Base-by-base conservation (phyloP, 2,888 invertebrate species). In the Hydrotaea cyrtoneurina region DNA sequence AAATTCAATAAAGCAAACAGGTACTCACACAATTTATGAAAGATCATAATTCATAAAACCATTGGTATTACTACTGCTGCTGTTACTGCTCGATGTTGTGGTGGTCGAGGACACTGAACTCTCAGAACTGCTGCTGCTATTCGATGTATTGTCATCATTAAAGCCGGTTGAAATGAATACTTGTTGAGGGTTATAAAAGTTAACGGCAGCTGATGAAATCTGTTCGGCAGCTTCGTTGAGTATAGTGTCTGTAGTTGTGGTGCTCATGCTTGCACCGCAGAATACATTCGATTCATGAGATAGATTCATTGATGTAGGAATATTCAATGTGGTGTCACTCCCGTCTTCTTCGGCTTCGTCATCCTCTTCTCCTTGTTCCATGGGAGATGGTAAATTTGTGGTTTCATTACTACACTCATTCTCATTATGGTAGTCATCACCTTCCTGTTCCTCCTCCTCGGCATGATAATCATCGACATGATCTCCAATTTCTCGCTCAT, bases 121-220 rank as follows among this genome's bases (percentile, higher is more conserved):
- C 23, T 80, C 79, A 5, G 85, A 82, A 53, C 78, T 84, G 74
- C 84, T 85, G 43, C 85, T 85, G 50, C 75, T 84, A 55, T 78
- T 77, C 62, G 79, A 82, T n/a, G 82, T 79, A 73, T 59, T 73
- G 39, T 74, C 74, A 46, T 46, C 74, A 53, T 43, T 62, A 64
- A 85, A 85, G 55, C 74, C 82, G 82, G 79, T 82, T 82, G 82
- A 82, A 77, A 77, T 85, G 15, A 82, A 85, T 23, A 21, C 5
- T 39, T 26, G 64, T 78, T 79, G 79, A 13, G 79, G 73, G 74
- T 80, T 82, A 71, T 85, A 85, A 77, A 85, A 85, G 74, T 77
- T 85, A 71, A 85, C 85, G 79, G 85, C 85, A 77, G 85, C 79
- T 69, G 85, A 77, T 19, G 82, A 85, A 26, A 85, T 85, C 74